A percentile compares a stretch with the other conserved stretches of the same genome.
These are phyloP conservation scores for Hypercompe scribonia DNA, from an alignment of 2,888 invertebrate genomes.

Conservation along the genomic window DNA sequence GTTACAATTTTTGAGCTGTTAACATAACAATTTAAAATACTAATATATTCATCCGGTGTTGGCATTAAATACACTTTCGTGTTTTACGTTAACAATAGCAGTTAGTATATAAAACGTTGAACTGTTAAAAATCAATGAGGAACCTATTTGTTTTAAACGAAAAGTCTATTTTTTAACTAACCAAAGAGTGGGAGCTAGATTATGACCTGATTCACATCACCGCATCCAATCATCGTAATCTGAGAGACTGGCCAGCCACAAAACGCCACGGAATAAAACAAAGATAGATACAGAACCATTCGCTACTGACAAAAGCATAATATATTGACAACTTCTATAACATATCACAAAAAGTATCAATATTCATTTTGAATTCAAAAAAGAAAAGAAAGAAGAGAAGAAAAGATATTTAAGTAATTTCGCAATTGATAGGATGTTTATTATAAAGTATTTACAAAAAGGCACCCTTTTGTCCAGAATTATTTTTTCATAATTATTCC, in stretches of 20 bases:
- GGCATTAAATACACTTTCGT: neutral
- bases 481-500: no score
- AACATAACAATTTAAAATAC: no score
- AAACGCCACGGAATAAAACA: conserved; percentile 19
- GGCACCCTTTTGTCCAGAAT: no score
- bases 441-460: no score
- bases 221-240: conserved; percentile 62
- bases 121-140: neutral
- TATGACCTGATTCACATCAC: conserved; percentile 52
- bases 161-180: conserved; percentile 52
- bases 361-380: no score
- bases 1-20: no score
- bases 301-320: neutral
- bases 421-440: no score
- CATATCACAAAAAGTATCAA: no score
- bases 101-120: neutral
- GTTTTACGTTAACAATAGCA: neutral
- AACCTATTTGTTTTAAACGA: conserved; percentile 18
- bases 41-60: no score
- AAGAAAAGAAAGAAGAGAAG: no score
- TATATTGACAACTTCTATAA: neutral
- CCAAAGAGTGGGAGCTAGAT: conserved; percentile 48
- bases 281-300: neutral
- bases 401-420: no score
- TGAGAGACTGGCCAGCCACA: conserved; percentile 40